Percentiles rank a stretch among this genome's conserved stretches.
phyloP scores from a whole-genome alignment of 2,797 vertebrate genomes.

The Rhinogobio ventralis region DNA sequence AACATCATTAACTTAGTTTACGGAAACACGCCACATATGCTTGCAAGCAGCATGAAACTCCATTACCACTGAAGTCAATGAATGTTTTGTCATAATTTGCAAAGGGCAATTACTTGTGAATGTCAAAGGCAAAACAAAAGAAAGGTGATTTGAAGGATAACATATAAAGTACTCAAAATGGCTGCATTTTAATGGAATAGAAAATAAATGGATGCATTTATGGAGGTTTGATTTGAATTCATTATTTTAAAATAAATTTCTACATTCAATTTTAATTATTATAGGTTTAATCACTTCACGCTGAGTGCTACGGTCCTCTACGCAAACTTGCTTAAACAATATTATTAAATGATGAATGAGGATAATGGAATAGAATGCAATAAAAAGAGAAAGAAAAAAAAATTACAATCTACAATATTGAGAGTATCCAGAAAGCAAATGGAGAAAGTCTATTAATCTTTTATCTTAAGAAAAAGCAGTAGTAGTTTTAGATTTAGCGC shows the following conservation, averaged over 20 bases:
- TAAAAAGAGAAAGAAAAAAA: background rate
- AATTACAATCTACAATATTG: background rate
- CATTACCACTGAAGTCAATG: slow-evolving; percentile 5
- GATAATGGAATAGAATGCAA: background rate
- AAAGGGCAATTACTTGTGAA: slow-evolving; percentile 27
- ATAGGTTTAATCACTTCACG: background rate
- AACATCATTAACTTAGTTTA: slow-evolving; percentile 38
- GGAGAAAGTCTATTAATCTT: too few species aligned
- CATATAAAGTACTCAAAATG: background rate
- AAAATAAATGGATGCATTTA: background rate
- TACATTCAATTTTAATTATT: background rate
- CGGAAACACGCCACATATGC: background rate
- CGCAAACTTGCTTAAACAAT: background rate
- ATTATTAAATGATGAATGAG: background rate
- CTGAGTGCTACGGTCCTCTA: background rate
- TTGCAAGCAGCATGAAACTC: background rate
- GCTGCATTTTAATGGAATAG: background rate
- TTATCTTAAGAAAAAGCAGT: too few species aligned
- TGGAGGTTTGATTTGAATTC: background rate
- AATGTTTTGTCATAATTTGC: slow-evolving; percentile 23
- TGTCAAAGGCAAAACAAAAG: background rate
- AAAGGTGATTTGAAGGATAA: slow-evolving; percentile 6
- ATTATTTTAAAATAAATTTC: background rate
- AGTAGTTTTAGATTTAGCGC: too few species aligned
- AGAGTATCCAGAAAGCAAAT: background rate